Evolutionary conservation across 2,113 vertebrate genomes (phyloP).

Genomic region (Laterallus jamaicensis): DNA sequence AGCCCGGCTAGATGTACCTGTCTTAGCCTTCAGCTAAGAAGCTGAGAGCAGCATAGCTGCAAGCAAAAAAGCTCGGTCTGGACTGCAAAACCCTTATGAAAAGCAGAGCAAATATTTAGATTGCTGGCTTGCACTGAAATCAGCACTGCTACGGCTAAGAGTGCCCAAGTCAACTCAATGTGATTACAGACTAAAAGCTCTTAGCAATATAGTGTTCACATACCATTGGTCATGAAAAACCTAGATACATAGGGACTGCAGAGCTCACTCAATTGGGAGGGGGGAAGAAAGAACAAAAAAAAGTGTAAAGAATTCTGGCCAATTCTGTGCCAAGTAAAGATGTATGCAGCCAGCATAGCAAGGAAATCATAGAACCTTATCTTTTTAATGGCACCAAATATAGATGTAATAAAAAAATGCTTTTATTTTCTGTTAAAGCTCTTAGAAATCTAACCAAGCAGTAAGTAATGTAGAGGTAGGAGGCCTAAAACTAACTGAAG

Average conservation of each 20-base stretch:
- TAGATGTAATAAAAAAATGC: not conserved
- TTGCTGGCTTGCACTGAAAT: not conserved
- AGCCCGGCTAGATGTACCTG: not conserved
- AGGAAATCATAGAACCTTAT: not conserved
- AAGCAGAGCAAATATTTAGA: conserved; percentile 27
- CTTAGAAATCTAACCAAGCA: conserved; percentile 8
- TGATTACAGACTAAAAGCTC: not conserved
- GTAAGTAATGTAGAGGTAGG: not conserved
- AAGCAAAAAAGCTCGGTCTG: not conserved
- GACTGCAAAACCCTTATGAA: not conserved
- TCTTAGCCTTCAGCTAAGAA: not conserved
- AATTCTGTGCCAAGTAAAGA: not conserved
- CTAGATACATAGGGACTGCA: not conserved
- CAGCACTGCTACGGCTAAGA: not conserved
- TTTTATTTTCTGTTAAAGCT: not conserved
- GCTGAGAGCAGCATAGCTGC: not conserved
- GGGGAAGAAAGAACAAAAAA: not conserved
- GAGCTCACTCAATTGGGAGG: not conserved
- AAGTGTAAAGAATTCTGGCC: not conserved
- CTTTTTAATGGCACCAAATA: not conserved
- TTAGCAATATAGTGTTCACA: not conserved
- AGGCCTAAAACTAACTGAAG: not conserved
- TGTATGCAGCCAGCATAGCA: not conserved
- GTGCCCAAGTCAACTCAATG: not conserved
- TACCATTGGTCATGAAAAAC: not conserved